Evolutionary conservation across 2,113 vertebrate genomes (phyloP).

Genomic region (Calonectris borealis): DNA sequence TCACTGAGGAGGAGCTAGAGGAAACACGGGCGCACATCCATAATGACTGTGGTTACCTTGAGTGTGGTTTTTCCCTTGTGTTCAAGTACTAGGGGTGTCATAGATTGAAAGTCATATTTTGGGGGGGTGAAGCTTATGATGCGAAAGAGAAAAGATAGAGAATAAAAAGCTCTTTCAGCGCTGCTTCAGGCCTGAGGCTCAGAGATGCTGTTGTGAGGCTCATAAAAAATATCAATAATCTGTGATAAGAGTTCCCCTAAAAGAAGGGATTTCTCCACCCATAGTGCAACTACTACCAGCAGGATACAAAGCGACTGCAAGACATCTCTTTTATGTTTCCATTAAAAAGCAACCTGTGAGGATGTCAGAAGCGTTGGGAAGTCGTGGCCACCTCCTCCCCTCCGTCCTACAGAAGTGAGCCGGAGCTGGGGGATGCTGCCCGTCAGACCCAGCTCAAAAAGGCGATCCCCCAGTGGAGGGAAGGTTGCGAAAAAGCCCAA

Average conservation of each 20-base stretch:
- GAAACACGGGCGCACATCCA: background rate
- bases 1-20: background rate
- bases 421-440: background rate
- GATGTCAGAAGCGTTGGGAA: accelerated
- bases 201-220: background rate
- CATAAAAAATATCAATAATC: background rate
- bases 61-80: background rate
- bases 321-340: background rate
- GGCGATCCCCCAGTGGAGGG: background rate
- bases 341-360: background rate
- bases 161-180: background rate
- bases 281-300: accelerated
- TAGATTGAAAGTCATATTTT: background rate
- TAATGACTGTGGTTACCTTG: background rate
- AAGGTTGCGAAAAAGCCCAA: background rate
- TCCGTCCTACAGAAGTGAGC: background rate
- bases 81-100: background rate
- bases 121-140: background rate
- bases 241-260: background rate
- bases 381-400: background rate
- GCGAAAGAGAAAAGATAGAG: background rate
- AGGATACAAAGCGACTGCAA: background rate
- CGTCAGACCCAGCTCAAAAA: background rate
- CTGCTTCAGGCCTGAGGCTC: background rate
- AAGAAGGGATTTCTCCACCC: background rate